A percentile compares a stretch with the other conserved stretches of the same genome.
Conservation (phyloP, 2,797 vertebrate species). For the Carduelis carduelis region DNA sequence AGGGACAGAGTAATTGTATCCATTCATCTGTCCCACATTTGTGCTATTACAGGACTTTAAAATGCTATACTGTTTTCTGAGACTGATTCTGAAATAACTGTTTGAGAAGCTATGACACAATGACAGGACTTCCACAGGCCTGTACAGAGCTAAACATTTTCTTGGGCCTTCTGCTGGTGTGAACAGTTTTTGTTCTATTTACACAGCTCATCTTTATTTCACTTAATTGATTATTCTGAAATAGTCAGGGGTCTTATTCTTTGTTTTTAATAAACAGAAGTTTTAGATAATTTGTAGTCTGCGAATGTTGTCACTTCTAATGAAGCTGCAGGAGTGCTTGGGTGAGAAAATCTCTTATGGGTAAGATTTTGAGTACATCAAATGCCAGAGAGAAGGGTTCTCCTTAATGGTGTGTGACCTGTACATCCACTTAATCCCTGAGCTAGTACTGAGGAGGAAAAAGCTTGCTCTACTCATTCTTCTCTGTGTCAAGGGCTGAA, state of each 20-base stretch:
- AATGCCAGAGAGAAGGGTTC: not conserved
- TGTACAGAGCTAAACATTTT: not conserved
- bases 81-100: not conserved
- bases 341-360: not conserved
- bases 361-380: not conserved
- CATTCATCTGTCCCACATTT: not conserved
- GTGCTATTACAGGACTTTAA: not conserved
- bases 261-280: not conserved
- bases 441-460: not conserved
- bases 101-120: not conserved
- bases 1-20: not conserved
- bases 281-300: not conserved
- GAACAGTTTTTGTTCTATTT: not conserved
- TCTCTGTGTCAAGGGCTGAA: not conserved
- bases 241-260: not conserved
- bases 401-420: slow-evolving; percentile 42
- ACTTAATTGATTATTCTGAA: not conserved
- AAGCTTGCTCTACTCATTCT: not conserved
- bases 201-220: not conserved
- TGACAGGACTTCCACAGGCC: not conserved
- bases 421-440: slow-evolving; percentile 8
- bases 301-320: slow-evolving; percentile 1
- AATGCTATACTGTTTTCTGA: not conserved
- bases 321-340: slow-evolving; percentile 16
- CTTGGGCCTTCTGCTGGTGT: not conserved